phyloP scores from a whole-genome alignment of 2,113 vertebrate genomes.

The Rhipidura dahli region DNA sequence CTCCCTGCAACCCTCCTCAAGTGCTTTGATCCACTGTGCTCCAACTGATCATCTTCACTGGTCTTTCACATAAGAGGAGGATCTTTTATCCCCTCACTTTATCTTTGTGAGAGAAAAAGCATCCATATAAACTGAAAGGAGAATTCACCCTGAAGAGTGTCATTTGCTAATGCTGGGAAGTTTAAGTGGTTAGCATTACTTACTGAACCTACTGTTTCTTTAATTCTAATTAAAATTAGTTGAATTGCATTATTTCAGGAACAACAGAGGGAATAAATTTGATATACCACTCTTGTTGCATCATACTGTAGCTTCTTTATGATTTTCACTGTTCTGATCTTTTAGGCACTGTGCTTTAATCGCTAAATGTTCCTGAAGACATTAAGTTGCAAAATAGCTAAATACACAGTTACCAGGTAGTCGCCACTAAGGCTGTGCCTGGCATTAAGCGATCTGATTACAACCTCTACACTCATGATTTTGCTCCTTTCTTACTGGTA shows the following conservation, averaged over 20 bases:
- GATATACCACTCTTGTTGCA: not conserved
- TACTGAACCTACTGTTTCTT: not conserved
- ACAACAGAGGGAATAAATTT: not conserved
- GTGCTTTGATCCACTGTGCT: not conserved
- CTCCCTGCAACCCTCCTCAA: not conserved
- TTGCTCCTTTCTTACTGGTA: not conserved
- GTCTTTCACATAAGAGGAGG: not conserved
- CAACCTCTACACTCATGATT: not conserved
- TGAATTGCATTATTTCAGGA: not conserved
- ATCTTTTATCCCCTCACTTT: not conserved
- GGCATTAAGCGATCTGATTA: not conserved
- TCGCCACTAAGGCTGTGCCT: not conserved
- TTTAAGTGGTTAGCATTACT: not conserved
- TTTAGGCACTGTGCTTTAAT: not conserved
- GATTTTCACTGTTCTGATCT: not conserved
- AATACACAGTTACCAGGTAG: not conserved
- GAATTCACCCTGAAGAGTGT: not conserved
- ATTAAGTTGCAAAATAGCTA: conserved; percentile 10
- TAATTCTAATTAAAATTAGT: not conserved
- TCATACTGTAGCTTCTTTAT: not conserved
- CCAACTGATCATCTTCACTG: not conserved
- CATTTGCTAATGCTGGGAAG: not conserved
- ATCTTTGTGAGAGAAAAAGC: not conserved
- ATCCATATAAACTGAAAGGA: not conserved
- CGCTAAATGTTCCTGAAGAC: conserved; percentile 4